Conservation (phyloP, 2,113 vertebrate species). For the Alces alces region DNA sequence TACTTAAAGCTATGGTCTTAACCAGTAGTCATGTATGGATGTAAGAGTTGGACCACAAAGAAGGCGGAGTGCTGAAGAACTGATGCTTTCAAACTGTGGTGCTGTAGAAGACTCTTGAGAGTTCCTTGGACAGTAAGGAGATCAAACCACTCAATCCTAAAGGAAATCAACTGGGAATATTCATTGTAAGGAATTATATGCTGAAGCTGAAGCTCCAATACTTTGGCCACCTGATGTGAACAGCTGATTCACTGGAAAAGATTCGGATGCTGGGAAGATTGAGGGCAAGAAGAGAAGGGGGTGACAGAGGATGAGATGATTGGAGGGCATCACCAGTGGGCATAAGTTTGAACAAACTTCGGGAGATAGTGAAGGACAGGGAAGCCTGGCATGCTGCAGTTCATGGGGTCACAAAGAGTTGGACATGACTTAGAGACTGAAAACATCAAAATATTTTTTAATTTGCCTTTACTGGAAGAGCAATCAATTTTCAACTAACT, state of each 20-base stretch:
- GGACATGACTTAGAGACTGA: background rate
- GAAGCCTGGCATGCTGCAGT: background rate
- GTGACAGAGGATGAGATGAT: background rate
- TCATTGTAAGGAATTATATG: background rate
- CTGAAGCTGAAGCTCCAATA: background rate
- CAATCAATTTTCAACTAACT: background rate
- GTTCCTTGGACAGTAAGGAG: background rate
- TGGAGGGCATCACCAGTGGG: background rate
- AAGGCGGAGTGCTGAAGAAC: background rate
- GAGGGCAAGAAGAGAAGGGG: background rate
- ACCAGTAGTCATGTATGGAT: background rate
- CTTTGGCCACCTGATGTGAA: background rate
- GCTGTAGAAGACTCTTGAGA: background rate
- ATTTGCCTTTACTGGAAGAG: background rate
- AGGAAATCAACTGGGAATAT: background rate
- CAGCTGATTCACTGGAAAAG: background rate
- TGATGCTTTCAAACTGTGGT: background rate
- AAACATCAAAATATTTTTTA: background rate
- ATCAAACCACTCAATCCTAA: background rate
- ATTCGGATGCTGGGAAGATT: background rate
- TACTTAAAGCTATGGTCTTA: background rate
- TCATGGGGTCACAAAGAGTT: background rate
- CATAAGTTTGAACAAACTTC: background rate
- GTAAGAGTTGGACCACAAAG: background rate
- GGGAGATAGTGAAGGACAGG: background rate